phyloP scores from a whole-genome alignment of 2,888 invertebrate genomes.

The Oxytorus armatus region DNA sequence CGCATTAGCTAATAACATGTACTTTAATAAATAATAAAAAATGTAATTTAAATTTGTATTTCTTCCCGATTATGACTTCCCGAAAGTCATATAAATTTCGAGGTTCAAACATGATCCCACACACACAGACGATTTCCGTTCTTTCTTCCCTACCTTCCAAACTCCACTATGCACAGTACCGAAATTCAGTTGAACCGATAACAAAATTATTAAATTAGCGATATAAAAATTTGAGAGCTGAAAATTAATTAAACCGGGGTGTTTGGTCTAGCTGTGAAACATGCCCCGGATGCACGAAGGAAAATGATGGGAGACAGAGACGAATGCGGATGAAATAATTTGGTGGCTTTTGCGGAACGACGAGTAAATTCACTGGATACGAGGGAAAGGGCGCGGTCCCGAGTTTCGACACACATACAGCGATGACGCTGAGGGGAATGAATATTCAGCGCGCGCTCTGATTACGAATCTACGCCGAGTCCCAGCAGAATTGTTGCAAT shows the following conservation, averaged over 20 bases:
- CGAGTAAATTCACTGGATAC: conserved; percentile 19
- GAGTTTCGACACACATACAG: conserved; percentile 6
- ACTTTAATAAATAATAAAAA: too few species aligned
- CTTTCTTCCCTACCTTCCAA: too few species aligned
- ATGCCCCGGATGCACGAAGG: not conserved
- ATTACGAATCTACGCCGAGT: conserved; percentile 53
- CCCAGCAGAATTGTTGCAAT: conserved; percentile 12
- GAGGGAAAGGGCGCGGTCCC: conserved; percentile 30
- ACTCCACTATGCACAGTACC: too few species aligned
- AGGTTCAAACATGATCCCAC: too few species aligned
- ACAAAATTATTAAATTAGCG: conserved; percentile 4
- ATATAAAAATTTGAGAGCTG: not conserved
- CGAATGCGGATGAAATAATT: conserved; percentile 24
- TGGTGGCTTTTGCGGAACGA: conserved; percentile 12
- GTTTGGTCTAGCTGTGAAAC: conserved; percentile 11
- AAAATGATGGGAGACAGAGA: not conserved
- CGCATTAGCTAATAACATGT: too few species aligned
- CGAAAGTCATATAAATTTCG: too few species aligned
- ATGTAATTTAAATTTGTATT: too few species aligned
- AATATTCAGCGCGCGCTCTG: conserved; percentile 62
- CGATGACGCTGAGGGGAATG: conserved; percentile 36
- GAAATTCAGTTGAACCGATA: conserved; percentile 2
- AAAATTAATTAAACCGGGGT: conserved; percentile 35
- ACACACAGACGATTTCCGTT: too few species aligned
- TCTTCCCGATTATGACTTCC: too few species aligned